Evolutionary conservation across 2,113 vertebrate genomes (phyloP), one percentile per base, ranked within the genome.

Genomic region (Isichthys henryi): DNA sequence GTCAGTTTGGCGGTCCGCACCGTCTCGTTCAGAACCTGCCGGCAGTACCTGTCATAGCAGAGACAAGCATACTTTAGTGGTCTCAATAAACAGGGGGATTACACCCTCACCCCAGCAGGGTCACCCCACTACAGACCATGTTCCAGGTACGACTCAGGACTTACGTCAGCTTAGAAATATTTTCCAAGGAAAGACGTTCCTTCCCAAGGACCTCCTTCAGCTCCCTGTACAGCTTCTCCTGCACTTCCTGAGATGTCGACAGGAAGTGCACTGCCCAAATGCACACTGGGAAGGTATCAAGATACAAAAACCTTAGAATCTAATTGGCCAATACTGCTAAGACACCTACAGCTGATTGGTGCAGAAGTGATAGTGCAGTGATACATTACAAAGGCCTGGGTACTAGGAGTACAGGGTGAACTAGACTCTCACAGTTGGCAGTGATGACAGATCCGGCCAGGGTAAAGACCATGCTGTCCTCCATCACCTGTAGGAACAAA

Each of bases 401-500:
- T 48, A 52, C 19, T 49, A 15, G 35, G 11, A 39, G 35, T 17
- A 45, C 49, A 48, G 9, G 62, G 13, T 94, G 48, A 56, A 39
- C 19, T 17, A 39, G 35, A 87, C 62, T 96, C 97, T 97, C 95
- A 99, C 98, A 94, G 93, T 99, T 99, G 90, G 98, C 98, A 4
- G 98, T 97, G 93, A 99, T 97, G 91, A 98, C 93, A 58, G 96
- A 97, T 90, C 97, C 97, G 19, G 97, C 97, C 93, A 99, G 92
- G 89, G 97, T 97, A 94, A 99, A 99, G 92, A 99, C 98, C 98
- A 99, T 98, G 50, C 96, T 96, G 92, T 99, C 98, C 94, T 99
- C 98, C 93, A 98, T 94, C 91, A 99, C 94, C 98, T 99, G 89
- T 15, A 89, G 46, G 21, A 92, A 84, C 88, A 77, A 10, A 88